Evolutionary conservation across 2,113 vertebrate genomes (phyloP).

Genomic region (Apodemus speciosus): DNA sequence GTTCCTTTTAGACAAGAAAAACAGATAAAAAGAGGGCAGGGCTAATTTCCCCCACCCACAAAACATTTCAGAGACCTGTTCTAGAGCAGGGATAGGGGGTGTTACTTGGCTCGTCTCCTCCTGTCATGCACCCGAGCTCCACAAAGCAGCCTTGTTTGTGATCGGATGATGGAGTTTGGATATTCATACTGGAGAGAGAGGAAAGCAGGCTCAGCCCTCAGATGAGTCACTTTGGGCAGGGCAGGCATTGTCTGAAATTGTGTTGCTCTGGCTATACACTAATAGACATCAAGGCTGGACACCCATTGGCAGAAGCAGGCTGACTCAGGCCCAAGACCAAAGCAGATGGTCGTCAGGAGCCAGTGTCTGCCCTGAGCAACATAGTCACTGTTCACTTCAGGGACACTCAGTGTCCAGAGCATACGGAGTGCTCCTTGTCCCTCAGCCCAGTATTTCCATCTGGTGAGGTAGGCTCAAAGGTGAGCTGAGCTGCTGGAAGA

Average conservation of each 20-base stretch:
- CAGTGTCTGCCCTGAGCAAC: background rate
- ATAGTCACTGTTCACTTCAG: background rate
- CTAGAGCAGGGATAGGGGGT: background rate
- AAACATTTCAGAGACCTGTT: background rate
- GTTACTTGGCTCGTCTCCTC: background rate
- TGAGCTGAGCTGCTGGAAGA: background rate
- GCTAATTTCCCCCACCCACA: background rate
- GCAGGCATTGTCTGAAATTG: constrained; percentile 18
- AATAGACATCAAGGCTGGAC: background rate
- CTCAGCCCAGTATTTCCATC: background rate
- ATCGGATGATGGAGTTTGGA: background rate
- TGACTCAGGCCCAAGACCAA: background rate
- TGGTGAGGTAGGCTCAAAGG: background rate
- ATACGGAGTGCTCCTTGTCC: too few relatives aligned
- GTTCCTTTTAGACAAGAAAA: background rate
- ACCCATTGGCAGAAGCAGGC: background rate
- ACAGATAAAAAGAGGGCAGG: background rate
- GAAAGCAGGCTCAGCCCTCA: background rate
- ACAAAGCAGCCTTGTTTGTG: background rate
- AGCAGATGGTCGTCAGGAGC: background rate
- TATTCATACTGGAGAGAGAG: background rate
- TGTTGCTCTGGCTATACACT: background rate
- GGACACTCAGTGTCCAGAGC: background rate
- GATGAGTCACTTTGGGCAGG: constrained; percentile 40
- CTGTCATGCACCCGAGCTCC: background rate